phyloP scores from a whole-genome alignment of 2,888 invertebrate genomes.

The Lasioglossum zephyrum region DNA sequence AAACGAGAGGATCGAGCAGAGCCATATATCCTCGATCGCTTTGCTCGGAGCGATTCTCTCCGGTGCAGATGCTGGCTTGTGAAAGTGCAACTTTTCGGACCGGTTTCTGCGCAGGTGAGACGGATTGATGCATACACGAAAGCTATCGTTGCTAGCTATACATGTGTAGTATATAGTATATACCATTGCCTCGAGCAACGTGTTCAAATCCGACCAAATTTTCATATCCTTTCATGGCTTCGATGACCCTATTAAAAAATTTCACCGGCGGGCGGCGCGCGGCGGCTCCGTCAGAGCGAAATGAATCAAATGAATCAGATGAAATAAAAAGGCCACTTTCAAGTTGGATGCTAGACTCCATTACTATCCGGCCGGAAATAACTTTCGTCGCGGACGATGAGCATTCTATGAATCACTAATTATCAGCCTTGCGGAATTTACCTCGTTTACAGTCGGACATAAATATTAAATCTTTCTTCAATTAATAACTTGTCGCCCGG shows the following conservation, averaged over 20 bases:
- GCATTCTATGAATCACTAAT: not conserved
- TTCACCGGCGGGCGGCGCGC: not conserved
- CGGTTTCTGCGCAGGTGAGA: conserved; percentile 61
- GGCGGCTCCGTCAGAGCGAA: not conserved
- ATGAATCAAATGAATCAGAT: not conserved
- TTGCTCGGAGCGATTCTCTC: conserved; percentile 36
- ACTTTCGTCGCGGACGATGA: not conserved
- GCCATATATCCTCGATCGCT: conserved; percentile 25
- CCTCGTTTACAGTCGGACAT: not conserved
- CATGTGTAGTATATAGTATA: too few species aligned
- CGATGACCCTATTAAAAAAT: not conserved
- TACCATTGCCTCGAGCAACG: not conserved
- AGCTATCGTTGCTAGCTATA: conserved; percentile 36
- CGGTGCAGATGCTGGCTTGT: conserved; percentile 50
- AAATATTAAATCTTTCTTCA: not conserved
- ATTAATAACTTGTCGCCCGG: not conserved
- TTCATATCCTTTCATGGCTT: not conserved
- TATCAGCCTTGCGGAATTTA: not conserved
- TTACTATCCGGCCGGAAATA: not conserved
- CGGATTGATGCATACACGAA: conserved; percentile 43
- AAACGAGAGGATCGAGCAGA: not conserved
- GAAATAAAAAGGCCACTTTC: not conserved
- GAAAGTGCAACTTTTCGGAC: conserved; percentile 71
- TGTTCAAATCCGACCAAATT: conserved; percentile 3
- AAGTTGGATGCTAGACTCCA: not conserved